Base-by-base conservation (phyloP, 2,797 vertebrate genomes). In the Hoplostethus atlanticus region DNA sequence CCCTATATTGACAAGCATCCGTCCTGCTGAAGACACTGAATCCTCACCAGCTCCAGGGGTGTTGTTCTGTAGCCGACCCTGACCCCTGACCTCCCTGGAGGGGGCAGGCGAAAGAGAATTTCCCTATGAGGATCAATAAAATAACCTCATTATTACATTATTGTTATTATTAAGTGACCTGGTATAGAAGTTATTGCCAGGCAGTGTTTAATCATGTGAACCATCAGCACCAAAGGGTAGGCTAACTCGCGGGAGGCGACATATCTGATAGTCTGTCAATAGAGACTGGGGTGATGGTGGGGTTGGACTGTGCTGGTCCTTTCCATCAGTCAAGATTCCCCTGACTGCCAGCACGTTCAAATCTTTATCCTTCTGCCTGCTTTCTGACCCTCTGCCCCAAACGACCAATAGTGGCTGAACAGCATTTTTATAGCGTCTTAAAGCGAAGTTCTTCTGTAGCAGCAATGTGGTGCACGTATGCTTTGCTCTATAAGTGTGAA, bases 261-360 rank as follows among this genome's bases (percentile, higher is more conserved):
- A 40, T 40, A 8, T 8, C 6, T 8, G 38, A 40, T 40, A 40
- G 38, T 10, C 9, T 40, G 38, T 40, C 38, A 40, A 40, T 40
- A 40, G 38, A 8, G 2, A 40, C 21, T 21, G 21, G 21, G 21
- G 38, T 40, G 38, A 9, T 2, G 38, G 7, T 40, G 9, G 38
- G 38, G 38, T 40, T 40, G 38, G 38, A 40, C 38, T 40, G 38
- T 40, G 38, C 9, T 40, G 38, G 38, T 64, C 34, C 48, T 16
- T 61, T 61, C 71, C 76, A 67, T 70, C 81, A 55, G 79, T 68
- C 56, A 60, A 77, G 73, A 75, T 56, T 59, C 47, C 71, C 51
- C 59, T 3, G 25, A 17, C 91, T 92, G 92, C 94, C 93, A 87
- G 76, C 69, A 90, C 91, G 93, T 91, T 91, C 84, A 94, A 92